phyloP scores from a whole-genome alignment of 1,140 invertebrate species.

The Bombus vancouverensis region DNA sequence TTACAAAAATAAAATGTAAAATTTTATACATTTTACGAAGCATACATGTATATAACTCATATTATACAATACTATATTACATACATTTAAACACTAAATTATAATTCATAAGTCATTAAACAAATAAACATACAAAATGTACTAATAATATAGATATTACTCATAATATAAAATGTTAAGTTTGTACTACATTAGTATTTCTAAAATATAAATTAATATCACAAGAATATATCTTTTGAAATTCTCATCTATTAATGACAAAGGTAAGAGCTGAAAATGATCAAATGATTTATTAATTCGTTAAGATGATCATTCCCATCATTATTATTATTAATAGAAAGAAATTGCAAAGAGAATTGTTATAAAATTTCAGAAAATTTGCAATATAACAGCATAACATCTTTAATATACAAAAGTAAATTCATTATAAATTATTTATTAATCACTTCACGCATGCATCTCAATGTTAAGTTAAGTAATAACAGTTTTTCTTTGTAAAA shows the following conservation, averaged over 20 bases:
- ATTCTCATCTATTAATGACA: background rate
- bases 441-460: background rate
- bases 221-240: constrained; percentile 19
- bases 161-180: constrained; percentile 30
- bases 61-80: constrained; percentile 28
- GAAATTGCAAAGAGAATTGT: background rate
- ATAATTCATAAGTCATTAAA: background rate
- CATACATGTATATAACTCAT: background rate
- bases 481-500: constrained; percentile 3
- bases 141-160: background rate
- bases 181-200: constrained; percentile 32
- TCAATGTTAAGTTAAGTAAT: background rate
- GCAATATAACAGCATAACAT: background rate
- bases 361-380: background rate
- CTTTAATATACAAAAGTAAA: background rate
- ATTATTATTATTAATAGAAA: background rate
- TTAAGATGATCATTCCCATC: background rate
- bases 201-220: constrained; percentile 26
- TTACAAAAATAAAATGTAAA: constrained; percentile 45
- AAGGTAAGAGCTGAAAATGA: constrained; percentile 1
- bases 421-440: background rate
- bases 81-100: constrained; percentile 8
- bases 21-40: constrained; percentile 36
- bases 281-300: background rate
- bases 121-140: background rate